These are phyloP conservation scores for Notarius quadriscutis DNA, from an alignment of 2,113 vertebrate genomes.

Conservation along the genomic window DNA sequence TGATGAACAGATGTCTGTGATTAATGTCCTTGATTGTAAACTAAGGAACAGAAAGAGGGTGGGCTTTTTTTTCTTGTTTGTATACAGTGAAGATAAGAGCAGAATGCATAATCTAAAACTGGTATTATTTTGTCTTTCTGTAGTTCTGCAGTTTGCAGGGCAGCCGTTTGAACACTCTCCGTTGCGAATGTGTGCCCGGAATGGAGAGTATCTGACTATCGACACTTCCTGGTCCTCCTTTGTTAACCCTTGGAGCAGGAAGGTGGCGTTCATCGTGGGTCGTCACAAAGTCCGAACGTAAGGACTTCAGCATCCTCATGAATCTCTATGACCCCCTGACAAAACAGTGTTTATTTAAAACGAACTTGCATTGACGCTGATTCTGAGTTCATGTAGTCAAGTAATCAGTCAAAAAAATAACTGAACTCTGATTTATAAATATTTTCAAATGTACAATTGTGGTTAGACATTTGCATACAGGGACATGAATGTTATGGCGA, in stretches of 20 bases:
- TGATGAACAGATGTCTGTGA: neutral
- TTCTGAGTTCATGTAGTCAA: neutral
- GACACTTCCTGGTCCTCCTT: conserved; percentile 94
- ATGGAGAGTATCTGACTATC: conserved; percentile 87
- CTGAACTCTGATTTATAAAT: neutral
- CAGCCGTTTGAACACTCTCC: conserved; percentile 86
- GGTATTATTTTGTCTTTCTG: neutral
- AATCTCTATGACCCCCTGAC: neutral
- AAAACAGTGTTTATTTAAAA: neutral
- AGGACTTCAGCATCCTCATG: conserved; percentile 45
- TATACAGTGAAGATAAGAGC: neutral
- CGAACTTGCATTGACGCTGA: neutral
- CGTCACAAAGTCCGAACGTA: conserved; percentile 92
- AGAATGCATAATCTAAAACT: neutral
- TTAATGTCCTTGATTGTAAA: neutral
- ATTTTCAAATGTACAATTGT: neutral
- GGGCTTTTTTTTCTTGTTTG: neutral
- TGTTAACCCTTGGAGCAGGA: conserved; percentile 90
- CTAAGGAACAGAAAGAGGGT: neutral
- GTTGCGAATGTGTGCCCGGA: conserved; percentile 84
- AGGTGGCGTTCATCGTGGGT: conserved; percentile 87
- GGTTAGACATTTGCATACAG: too few relatives aligned
- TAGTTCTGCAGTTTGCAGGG: conserved; percentile 85
- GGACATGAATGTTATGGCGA: too few relatives aligned
- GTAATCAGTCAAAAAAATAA: neutral